Percentiles rank a stretch among this genome's conserved stretches.
These are phyloP conservation scores for Cololabis saira DNA, from an alignment of 2,113 vertebrate genomes.

Conservation along the genomic window DNA sequence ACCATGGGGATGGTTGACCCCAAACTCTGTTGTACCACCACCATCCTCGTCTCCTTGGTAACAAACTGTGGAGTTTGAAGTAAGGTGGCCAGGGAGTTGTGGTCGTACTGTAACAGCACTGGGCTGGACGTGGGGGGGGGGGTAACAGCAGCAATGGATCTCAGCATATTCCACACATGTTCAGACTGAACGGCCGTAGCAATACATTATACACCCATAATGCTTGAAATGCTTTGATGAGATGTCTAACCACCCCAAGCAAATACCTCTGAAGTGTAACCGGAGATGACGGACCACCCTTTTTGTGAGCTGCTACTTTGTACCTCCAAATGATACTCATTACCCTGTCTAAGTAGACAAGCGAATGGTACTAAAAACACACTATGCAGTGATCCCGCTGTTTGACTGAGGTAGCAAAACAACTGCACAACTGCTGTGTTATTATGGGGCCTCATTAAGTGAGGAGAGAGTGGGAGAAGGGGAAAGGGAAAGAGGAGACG, in stretches of 20 bases:
- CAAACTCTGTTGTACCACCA: slow-evolving; percentile 76
- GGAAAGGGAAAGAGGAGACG: slow-evolving; percentile 57
- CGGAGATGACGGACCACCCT: slow-evolving; percentile 76
- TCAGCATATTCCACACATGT: slow-evolving; percentile 40
- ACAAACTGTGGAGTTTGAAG: slow-evolving; percentile 79
- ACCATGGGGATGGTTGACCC: slow-evolving; percentile 74
- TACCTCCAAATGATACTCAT: slow-evolving; percentile 84
- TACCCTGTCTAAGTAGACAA: slow-evolving; percentile 85
- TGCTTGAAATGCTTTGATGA: slow-evolving; percentile 61
- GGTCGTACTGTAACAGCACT: slow-evolving; percentile 57
- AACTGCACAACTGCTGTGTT: slow-evolving; percentile 85
- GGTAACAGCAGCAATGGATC: slow-evolving; percentile 46
- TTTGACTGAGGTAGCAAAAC: slow-evolving; percentile 85
- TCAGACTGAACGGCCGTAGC: slow-evolving; percentile 23
- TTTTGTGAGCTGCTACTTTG: slow-evolving; percentile 76
- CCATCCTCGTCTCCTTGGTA: slow-evolving; percentile 78
- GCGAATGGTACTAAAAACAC: slow-evolving; percentile 81
- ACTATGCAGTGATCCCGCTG: slow-evolving; percentile 81
- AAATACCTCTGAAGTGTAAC: slow-evolving; percentile 71
- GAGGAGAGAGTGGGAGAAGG: slow-evolving; percentile 79
- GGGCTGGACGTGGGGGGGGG: slow-evolving; percentile 35
- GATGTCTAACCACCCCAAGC: slow-evolving; percentile 49
- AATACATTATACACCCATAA: slow-evolving; percentile 47
- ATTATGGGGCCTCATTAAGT: slow-evolving; percentile 87
- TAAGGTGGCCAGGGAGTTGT: slow-evolving; percentile 58